Evolutionary conservation across 2,113 vertebrate genomes (phyloP).

Genomic region (Periophthalmodon schlosseri): DNA sequence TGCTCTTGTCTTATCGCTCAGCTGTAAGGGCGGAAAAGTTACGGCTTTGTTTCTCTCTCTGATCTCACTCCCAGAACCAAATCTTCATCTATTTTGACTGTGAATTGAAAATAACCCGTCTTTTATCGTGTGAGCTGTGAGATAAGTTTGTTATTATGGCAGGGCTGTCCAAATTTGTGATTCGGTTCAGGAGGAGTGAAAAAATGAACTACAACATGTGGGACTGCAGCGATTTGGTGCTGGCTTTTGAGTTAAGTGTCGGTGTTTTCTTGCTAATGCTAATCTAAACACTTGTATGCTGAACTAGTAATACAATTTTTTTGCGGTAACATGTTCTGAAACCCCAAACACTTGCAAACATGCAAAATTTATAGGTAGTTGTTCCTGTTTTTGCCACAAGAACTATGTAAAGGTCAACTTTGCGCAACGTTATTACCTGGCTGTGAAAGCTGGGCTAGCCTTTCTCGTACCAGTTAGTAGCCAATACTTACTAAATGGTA

Average conservation of each 20-base stretch:
- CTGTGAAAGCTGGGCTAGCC: background rate
- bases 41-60: constrained; percentile 54
- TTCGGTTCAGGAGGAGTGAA: background rate
- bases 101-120: constrained; percentile 29
- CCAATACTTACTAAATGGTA: background rate
- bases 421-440: background rate
- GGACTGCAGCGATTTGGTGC: background rate
- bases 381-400: background rate
- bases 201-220: background rate
- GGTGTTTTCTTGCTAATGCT: background rate
- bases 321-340: background rate
- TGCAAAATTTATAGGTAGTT: background rate
- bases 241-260: background rate
- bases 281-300: background rate
- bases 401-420: background rate
- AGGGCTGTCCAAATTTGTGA: background rate
- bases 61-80: constrained; percentile 34
- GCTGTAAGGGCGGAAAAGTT: constrained; percentile 53
- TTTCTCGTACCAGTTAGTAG: background rate
- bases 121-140: constrained; percentile 25
- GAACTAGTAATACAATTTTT: background rate
- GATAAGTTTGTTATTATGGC: constrained; percentile 15
- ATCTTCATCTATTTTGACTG: constrained; percentile 41
- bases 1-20: constrained; percentile 67
- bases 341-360: background rate